Percentiles rank a stretch among this genome's conserved stretches.
Conservation (phyloP, 92 coral and sea anemone genomes). For the Actinostola sp. region DNA sequence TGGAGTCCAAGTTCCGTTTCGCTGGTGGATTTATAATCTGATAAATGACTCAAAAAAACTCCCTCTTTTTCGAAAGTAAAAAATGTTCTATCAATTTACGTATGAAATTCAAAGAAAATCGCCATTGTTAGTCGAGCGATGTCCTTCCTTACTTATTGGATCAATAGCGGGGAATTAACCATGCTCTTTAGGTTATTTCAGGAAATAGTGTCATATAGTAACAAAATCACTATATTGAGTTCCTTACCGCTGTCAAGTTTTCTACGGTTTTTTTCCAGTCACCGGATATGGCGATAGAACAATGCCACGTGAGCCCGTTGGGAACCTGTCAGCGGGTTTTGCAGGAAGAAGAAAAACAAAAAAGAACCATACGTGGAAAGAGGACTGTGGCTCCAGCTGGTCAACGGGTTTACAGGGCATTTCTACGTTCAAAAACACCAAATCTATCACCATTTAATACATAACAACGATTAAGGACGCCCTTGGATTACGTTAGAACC, state of each 20-base stretch:
- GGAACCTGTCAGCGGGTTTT: conserved; percentile 68
- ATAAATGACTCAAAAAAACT: no score
- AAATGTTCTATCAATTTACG: no score
- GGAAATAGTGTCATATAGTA: no score
- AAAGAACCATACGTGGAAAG: conserved; percentile 80
- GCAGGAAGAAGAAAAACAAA: conserved; percentile 70
- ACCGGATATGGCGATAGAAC: conserved; percentile 31
- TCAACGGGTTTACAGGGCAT: conserved; percentile 6
- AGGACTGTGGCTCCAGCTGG: conserved; percentile 65
- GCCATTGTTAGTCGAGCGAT: no score
- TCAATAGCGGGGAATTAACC: no score
- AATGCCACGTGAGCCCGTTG: conserved; percentile 33
- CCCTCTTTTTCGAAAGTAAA: no score
- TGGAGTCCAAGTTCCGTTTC: no score
- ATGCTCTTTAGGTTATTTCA: no score
- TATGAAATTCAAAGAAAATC: no score
- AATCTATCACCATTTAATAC: conserved; percentile 18
- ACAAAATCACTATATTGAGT: conserved; percentile 2
- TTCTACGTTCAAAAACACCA: conserved; percentile 12
- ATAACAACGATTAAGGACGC: conserved; percentile 10
- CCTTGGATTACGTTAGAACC: not conserved
- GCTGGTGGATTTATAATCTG: no score
- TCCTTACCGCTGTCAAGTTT: conserved; percentile 2
- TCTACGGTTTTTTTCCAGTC: conserved; percentile 12
- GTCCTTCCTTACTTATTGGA: no score